Evolutionary conservation across 2,888 invertebrate genomes (phyloP), one percentile per base, ranked within the genome.

Genomic region (Oscheius sp.): DNA sequence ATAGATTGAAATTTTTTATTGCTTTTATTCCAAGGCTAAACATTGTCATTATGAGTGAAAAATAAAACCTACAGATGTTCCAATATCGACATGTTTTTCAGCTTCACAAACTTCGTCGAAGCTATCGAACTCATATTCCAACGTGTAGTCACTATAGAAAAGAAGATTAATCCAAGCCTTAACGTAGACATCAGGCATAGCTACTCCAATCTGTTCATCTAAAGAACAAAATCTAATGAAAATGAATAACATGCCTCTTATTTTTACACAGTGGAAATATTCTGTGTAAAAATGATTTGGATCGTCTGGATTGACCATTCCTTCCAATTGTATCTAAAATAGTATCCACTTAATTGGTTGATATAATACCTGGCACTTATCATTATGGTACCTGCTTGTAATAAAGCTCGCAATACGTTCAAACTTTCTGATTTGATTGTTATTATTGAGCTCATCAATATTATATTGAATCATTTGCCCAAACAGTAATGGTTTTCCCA

Each of bases 21-120:
- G 34, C 8, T 4, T 20, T 20, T 34, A n/a, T 55, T 55, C 55
- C 55, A 55, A 3, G 55, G 55, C 33, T 55, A 55, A 55, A 55
- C n/a, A 29, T n/a, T 4, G 31, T 29, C 31, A 34, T 17, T 3
- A 42, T n/a, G 3, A 17, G 20, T 4, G 17, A 6, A 17, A 33
- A 2, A 34, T 2, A 55, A 8, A 15, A 17, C 33, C 1, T 33
- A 55, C 55, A 17, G 37, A 33, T 5, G 33, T n/a, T 55, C 55
- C 55, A 20, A 55, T 33, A 15, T 55, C 55, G 17, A 34, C 20
- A 10, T 55, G 55, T 37, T 34, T 33, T 34, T 33, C 55, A 3
- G 17, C 6, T 5, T n/a, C n/a, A 17, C 34, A 55, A 0, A 55
- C 55, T 20, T 34, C 20, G 20, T 34, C n/a, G 23, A 55, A 55